Evolutionary conservation across 1,140 invertebrate species (phyloP).

Genomic region (Mya arenaria): DNA sequence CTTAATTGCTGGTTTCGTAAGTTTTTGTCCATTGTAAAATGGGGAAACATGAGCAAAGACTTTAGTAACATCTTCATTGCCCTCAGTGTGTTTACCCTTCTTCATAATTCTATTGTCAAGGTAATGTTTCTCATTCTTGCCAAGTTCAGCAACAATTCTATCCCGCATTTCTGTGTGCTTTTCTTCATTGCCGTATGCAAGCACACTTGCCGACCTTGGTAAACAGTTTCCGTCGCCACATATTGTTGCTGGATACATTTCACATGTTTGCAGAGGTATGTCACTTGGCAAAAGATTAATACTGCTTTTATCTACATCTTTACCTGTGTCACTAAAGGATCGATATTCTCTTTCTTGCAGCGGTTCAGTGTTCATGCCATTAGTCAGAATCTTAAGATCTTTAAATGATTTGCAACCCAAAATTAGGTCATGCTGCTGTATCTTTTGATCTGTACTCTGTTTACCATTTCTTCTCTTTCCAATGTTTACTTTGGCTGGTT

Average conservation of each 20-base stretch:
- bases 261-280: too few relatives aligned
- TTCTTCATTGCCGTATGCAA: conserved; percentile 17
- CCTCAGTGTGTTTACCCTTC: conserved; percentile 5
- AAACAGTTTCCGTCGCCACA: conserved; percentile 11
- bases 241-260: conserved; percentile 13
- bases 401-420: too few relatives aligned
- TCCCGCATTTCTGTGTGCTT: conserved; percentile 3
- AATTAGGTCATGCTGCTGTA: too few relatives aligned
- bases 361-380: too few relatives aligned
- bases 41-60: neutral
- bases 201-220: conserved; percentile 12
- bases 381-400: too few relatives aligned
- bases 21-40: conserved; percentile 12
- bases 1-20: neutral
- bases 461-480: too few relatives aligned
- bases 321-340: too few relatives aligned
- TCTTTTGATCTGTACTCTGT: too few relatives aligned
- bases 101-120: conserved; percentile 2
- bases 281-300: too few relatives aligned
- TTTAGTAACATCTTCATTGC: neutral
- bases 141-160: conserved; percentile 27
- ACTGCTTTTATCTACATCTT: too few relatives aligned
- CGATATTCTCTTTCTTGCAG: too few relatives aligned
- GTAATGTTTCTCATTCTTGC: conserved; percentile 1
- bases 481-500: too few relatives aligned